These are phyloP conservation scores for Cydia fagiglandana DNA, from an alignment of 1,140 invertebrate species.

Conservation along the genomic window DNA sequence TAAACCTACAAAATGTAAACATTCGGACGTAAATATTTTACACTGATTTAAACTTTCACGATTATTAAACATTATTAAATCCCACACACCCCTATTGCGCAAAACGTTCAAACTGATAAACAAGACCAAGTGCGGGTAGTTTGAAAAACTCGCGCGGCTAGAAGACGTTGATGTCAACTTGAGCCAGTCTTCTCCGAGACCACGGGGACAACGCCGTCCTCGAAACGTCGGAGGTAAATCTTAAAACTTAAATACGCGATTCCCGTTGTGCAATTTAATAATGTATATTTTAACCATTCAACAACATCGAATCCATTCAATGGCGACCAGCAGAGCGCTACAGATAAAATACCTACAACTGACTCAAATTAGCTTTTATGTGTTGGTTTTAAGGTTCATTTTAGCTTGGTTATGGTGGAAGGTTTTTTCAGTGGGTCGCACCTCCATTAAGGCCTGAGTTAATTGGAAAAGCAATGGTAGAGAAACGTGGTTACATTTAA, in stretches of 20 bases:
- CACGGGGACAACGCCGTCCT: too few relatives aligned
- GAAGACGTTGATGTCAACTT: too few relatives aligned
- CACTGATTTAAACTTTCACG: too few relatives aligned
- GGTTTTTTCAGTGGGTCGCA: background rate
- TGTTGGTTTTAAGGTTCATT: background rate
- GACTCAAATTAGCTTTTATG: background rate
- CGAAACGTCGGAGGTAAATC: too few relatives aligned
- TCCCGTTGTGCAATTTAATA: too few relatives aligned
- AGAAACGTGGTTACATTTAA: conserved; percentile 1
- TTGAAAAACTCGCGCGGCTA: too few relatives aligned
- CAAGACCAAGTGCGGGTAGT: too few relatives aligned
- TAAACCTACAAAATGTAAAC: background rate
- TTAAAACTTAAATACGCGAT: too few relatives aligned
- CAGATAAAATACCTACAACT: background rate
- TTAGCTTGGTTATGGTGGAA: background rate
- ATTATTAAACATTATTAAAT: too few relatives aligned
- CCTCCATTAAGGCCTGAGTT: background rate
- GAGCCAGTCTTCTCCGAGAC: too few relatives aligned
- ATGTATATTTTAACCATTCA: background rate
- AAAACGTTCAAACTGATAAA: too few relatives aligned
- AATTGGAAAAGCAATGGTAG: background rate
- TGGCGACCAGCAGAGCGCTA: background rate
- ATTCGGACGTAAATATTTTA: conserved; percentile 1
- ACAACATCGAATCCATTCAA: background rate
- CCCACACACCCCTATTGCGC: too few relatives aligned